A percentile compares a stretch with the other conserved stretches of the same genome.
These are phyloP conservation scores for Crocallis elinguaria DNA, from an alignment of 2,888 invertebrate species.

Conservation along the genomic window DNA sequence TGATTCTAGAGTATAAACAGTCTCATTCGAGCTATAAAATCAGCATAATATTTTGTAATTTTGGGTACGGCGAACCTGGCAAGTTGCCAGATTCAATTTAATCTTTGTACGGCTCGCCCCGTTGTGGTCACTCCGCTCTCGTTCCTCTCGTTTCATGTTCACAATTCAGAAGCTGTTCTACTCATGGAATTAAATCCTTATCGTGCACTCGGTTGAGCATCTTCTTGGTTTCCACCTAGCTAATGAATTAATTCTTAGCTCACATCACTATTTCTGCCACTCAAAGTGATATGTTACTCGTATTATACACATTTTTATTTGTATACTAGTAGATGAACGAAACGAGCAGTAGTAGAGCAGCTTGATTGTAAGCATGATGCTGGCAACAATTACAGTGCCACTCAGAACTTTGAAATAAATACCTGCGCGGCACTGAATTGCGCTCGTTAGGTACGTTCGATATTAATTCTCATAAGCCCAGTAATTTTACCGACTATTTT, in stretches of 20 bases:
- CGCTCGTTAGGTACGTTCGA: too few relatives aligned
- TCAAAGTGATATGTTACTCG: not conserved
- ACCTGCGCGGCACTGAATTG: too few relatives aligned
- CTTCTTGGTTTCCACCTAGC: slow-evolving; percentile 20
- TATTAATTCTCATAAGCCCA: too few relatives aligned
- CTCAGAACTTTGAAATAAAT: too few relatives aligned
- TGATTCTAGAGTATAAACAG: slow-evolving; percentile 26
- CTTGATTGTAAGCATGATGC: too few relatives aligned
- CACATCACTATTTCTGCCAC: not conserved
- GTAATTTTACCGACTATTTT: too few relatives aligned
- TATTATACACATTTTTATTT: not conserved
- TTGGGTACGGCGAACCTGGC: slow-evolving; percentile 63
- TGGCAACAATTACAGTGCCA: too few relatives aligned
- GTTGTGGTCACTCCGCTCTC: slow-evolving; percentile 71
- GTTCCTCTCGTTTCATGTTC: slow-evolving; percentile 53
- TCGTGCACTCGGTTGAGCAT: slow-evolving; percentile 41
- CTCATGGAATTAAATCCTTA: slow-evolving; percentile 60
- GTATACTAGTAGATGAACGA: too few relatives aligned
- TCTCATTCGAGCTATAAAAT: slow-evolving; percentile 57
- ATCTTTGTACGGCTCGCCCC: slow-evolving; percentile 70
- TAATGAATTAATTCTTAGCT: not conserved
- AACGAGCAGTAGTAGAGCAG: too few relatives aligned
- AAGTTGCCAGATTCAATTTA: slow-evolving; percentile 73
- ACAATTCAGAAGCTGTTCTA: slow-evolving; percentile 46
- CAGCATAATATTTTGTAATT: slow-evolving; percentile 77